Base-by-base conservation (phyloP, 2,113 vertebrate species). In the Pedionomus torquatus region DNA sequence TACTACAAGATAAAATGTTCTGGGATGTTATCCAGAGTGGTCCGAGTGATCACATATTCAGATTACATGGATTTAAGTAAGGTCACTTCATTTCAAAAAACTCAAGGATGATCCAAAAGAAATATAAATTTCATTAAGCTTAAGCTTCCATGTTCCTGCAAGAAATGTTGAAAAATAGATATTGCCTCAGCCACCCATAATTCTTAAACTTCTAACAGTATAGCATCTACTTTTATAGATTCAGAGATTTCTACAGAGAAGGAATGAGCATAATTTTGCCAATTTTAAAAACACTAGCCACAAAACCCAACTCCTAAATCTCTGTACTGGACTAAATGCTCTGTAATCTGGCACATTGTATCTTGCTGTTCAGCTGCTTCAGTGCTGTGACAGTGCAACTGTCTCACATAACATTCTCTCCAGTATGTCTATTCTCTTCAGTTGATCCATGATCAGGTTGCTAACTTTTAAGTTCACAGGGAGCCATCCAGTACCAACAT, bases 1-100 rank as follows among this genome's bases (percentile, higher is more conserved):
- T 7, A 46, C 46, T 33, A 26, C 75, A 81, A 95, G 64, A 91
- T 87, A 95, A 91, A 91, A 84, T 63, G 77, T 81, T 92, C 83
- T 87, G 72, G 89, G 80, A 94, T 57, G 18, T 51, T 69, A 82
- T 75, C 89, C 95, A 90, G 88, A 61, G n/a, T 3, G 23, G 35
- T 80, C 15, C 2, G 17, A 72, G 21, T 17, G 60, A 84, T 74
- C 74, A 18, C 4, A 25, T 58, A 54, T 52, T 46, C 57, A 81
- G 58, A 77, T 44, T 52, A 66, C 31, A 24, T 1, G 11, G 64
- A 83, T 66, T 49, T 74, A 76, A 80, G 52, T 14, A 86, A 74
- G 37, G 44, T 52, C 46, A 58, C 58, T 89, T 55, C 1, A 5
- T 43, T 90, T 70, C 1, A 78, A 63, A 94, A 83, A 82, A n/a